Evolutionary conservation across 2,888 invertebrate species (phyloP).

Genomic region (Drosophila atripex): DNA sequence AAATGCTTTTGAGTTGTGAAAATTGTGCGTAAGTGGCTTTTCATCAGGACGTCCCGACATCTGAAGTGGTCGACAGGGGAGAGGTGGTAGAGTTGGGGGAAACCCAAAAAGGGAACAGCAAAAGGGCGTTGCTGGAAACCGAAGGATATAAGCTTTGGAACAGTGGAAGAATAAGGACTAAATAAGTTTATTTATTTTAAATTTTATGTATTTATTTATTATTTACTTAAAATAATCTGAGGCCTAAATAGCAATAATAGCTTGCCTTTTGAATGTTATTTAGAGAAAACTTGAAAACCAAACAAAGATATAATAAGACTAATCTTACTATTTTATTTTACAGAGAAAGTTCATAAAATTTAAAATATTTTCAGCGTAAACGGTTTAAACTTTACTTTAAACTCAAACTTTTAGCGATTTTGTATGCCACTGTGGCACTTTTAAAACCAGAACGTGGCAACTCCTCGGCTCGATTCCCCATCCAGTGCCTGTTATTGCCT

Average conservation of each 20-base stretch:
- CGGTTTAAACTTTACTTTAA: background rate
- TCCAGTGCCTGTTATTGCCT: slow-evolving; percentile 28
- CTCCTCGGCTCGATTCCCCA: slow-evolving; percentile 11
- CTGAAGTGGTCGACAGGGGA: slow-evolving; percentile 1
- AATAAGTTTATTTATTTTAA: too few species aligned
- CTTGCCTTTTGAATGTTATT: background rate
- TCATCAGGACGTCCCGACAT: slow-evolving; percentile 49
- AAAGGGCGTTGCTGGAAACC: slow-evolving; percentile 48
- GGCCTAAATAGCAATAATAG: too few species aligned
- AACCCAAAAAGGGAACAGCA: slow-evolving; percentile 50
- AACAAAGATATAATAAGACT: too few species aligned
- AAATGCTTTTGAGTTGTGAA: slow-evolving; percentile 70
- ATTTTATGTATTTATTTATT: background rate
- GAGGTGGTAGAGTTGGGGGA: slow-evolving; percentile 30
- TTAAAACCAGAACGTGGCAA: background rate
- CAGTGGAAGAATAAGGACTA: slow-evolving; percentile 14
- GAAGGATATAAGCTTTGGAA: slow-evolving; percentile 16
- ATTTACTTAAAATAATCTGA: too few species aligned
- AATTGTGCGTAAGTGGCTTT: slow-evolving; percentile 72
- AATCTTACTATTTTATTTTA: too few species aligned
- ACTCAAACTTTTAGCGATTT: background rate
- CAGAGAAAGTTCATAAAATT: too few species aligned
- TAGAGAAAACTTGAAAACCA: too few species aligned
- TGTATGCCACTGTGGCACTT: slow-evolving; percentile 18
- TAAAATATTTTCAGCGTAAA: background rate